Base-by-base conservation (phyloP, 1,140 invertebrate genomes). In the Cyclina sinensis region DNA sequence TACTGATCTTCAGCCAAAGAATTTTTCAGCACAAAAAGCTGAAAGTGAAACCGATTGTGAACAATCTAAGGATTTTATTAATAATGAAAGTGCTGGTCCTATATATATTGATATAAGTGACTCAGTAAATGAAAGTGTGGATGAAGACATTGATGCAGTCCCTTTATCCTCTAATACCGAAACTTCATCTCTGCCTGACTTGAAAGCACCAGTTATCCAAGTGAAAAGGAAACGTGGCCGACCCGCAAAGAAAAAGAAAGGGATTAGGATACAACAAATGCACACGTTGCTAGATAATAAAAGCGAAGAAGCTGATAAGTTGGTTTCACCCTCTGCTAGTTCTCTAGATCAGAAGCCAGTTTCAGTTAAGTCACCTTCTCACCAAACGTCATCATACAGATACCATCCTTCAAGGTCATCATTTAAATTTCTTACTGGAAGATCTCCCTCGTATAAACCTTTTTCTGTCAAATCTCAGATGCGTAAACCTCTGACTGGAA, bases 221-320 rank as follows among this genome's bases (percentile, higher is more conserved):
- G 27, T 83, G 1, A 83, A 83, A 54, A 32, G 74, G 14, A 78
- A 78, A 37, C 32, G 32, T 32, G 85, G 85, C 4, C 21, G 85
- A 39, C 85, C 85, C 18, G 59, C 85, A 48, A 86, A 86, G 32
- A 27, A 35, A 24, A 48, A 27, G 27, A 73, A 70, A 11, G 46
- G 39, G 68, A 32, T 7, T 30, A 7, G 46, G 27, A 30, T 27
- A 32, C 27, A 54, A 14, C 24, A 32, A n/a, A 39, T 59, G 16
- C 27, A 43, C 30, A 70, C 81, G 30, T 39, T 83, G 12, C 81
- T 70, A 46, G 70, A 70, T 35, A 65, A 73, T 65, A 68, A 32
- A 68, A 84, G 39, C n/a, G 74, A 73, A 48, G 14, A 21, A 48
- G 4, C 54, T 11, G 27, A 74, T 48, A 70, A 70, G 21, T 1